Evolutionary conservation across 1,140 invertebrate species (phyloP).

Genomic region (Penaeus japonicus): DNA sequence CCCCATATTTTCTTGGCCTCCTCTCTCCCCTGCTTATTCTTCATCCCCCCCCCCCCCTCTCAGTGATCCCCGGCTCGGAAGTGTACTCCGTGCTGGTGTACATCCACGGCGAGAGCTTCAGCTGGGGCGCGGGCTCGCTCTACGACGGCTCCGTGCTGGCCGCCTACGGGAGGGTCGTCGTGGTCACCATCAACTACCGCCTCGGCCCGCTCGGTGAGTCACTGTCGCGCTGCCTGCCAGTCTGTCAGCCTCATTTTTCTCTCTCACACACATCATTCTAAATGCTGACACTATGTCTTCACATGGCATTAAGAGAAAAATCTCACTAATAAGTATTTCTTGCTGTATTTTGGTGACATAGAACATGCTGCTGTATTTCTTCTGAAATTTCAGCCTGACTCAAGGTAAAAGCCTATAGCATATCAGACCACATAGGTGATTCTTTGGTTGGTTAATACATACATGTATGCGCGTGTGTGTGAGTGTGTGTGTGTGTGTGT

Average conservation of each 20-base stretch:
- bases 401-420: too few relatives aligned
- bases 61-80: slow-evolving; percentile 58
- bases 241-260: too few relatives aligned
- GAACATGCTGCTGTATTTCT: not conserved
- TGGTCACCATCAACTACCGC: slow-evolving; percentile 88
- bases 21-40: not conserved
- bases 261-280: too few relatives aligned
- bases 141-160: slow-evolving; percentile 95
- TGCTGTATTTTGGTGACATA: too few relatives aligned
- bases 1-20: not conserved
- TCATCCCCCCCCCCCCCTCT: not conserved
- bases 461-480: not conserved
- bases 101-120: slow-evolving; percentile 94
- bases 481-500: not conserved
- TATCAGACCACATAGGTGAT: too few relatives aligned
- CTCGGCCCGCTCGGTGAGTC: slow-evolving; percentile 91
- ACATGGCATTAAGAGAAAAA: too few relatives aligned
- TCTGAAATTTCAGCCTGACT: too few relatives aligned
- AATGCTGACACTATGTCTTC: too few relatives aligned
- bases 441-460: too few relatives aligned
- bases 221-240: slow-evolving; percentile 63
- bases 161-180: slow-evolving; percentile 90
- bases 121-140: slow-evolving; percentile 94
- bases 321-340: too few relatives aligned
- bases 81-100: slow-evolving; percentile 84